Percentiles rank a stretch among this genome's conserved stretches.
Conservation (phyloP, 2,113 vertebrate genomes). For the zebrafish (Danio rerio) region GRCz12tu NC_133195.1:31229001-31229500, state of each 20-base stretch:
- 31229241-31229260: conserved; percentile 1
- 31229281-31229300: conserved; percentile 11
- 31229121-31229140: conserved; percentile 1
- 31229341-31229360: conserved; percentile 22
- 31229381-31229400: conserved; percentile 24
- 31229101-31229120: conserved; percentile 27
- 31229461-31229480: conserved; percentile 31
- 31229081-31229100: background rate
- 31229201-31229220: conserved; percentile 10
- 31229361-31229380: conserved; percentile 32
- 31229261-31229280: conserved; percentile 23
- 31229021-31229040: conserved; percentile 23
- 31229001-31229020: conserved; percentile 22
- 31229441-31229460: conserved; percentile 13
- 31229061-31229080: conserved; percentile 14
- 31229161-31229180: conserved; percentile 37
- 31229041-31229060: conserved; percentile 32
- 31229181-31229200: conserved; percentile 41
- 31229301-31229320: conserved; percentile 24
- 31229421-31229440: conserved; percentile 4
- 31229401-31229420: conserved; percentile 19
- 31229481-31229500: conserved; percentile 45
- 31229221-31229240: background rate
- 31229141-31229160: background rate
- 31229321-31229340: background rate